A percentile compares a stretch with the other conserved stretches of the same genome.
phyloP scores from a whole-genome alignment of 2,113 vertebrate genomes.

The Psilopsiagon aymara region DNA sequence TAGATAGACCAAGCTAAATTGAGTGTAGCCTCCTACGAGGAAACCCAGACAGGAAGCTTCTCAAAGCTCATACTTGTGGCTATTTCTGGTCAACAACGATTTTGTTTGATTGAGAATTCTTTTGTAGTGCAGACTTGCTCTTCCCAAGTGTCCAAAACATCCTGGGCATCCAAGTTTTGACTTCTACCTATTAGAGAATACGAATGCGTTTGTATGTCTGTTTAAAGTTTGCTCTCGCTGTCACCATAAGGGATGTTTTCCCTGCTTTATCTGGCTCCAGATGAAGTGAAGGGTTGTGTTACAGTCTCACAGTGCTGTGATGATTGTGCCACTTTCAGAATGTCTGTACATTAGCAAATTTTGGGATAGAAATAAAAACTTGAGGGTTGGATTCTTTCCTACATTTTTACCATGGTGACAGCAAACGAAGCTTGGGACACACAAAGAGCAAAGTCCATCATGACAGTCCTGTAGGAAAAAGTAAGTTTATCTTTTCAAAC shows the following conservation, averaged over 20 bases:
- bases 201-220: not conserved
- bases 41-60: not conserved
- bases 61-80: not conserved
- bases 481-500: not conserved
- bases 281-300: not conserved
- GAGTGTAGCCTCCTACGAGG: not conserved
- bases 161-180: not conserved
- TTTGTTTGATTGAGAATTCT: not conserved
- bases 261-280: not conserved
- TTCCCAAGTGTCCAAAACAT: not conserved
- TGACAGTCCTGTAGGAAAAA: not conserved
- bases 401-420: not conserved
- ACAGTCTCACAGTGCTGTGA: not conserved
- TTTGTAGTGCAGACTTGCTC: not conserved
- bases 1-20: not conserved
- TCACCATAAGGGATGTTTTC: not conserved
- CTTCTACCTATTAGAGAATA: not conserved
- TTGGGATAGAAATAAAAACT: not conserved
- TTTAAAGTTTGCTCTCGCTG: not conserved
- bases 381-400: not conserved
- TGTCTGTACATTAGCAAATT: not conserved
- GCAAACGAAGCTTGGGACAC: not conserved
- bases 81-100: not conserved
- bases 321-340: not conserved
- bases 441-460: not conserved